A percentile compares a stretch with the other conserved stretches of the same genome.
These are phyloP conservation scores for Xenopus petersii DNA, from an alignment of 2,797 vertebrate genomes.

Conservation along the genomic window DNA sequence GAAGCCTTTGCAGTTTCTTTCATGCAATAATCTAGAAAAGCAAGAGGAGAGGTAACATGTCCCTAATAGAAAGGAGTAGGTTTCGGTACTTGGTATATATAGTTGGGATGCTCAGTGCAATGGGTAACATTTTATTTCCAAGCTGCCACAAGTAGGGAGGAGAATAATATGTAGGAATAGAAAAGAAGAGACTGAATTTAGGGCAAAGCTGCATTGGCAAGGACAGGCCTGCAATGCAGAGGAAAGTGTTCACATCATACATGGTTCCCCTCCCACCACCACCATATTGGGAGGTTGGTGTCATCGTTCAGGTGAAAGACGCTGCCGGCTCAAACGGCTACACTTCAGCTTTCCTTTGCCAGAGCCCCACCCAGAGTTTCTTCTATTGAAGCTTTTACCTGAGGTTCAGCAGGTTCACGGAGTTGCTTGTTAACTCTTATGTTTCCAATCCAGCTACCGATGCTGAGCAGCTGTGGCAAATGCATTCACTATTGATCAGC, in stretches of 20 bases:
- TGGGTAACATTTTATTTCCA: not conserved
- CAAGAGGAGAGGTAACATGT: no score
- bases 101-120: not conserved
- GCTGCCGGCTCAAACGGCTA: constrained; percentile 5
- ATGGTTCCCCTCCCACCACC: constrained; percentile 30
- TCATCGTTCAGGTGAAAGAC: constrained; percentile 35
- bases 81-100: no score
- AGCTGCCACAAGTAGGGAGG: not conserved
- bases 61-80: no score
- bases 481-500: no score
- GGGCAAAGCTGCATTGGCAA: constrained; percentile 5
- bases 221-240: constrained; percentile 39
- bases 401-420: constrained; percentile 27
- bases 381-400: constrained; percentile 20
- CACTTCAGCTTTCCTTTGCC: constrained; percentile 14
- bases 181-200: constrained; percentile 4
- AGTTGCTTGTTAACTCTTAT: constrained; percentile 21
- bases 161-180: not conserved
- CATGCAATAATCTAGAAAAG: no score
- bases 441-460: not conserved
- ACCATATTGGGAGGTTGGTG: constrained; percentile 14
- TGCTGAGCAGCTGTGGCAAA: no score
- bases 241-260: constrained; percentile 15
- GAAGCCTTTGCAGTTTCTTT: no score
- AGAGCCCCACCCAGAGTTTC: constrained; percentile 33